Evolutionary conservation across 2,888 invertebrate species (phyloP).

Genomic region (Pherbina coryleti): DNA sequence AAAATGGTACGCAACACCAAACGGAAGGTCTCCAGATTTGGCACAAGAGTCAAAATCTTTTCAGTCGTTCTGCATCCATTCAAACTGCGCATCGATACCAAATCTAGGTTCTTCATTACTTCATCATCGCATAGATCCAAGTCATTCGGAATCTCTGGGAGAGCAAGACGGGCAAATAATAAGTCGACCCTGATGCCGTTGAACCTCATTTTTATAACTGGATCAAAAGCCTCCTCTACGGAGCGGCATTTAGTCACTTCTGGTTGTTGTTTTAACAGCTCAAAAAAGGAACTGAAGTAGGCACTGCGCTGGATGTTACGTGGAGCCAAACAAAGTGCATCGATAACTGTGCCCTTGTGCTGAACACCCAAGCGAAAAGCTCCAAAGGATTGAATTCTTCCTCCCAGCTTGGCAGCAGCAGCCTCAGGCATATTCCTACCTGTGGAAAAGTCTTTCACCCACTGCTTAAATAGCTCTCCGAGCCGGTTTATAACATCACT

Average conservation of each 20-base stretch:
- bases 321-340: constrained; percentile 97
- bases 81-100: constrained; percentile 94
- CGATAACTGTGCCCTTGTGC: constrained; percentile 98
- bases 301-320: constrained; percentile 93
- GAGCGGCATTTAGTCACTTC: constrained; percentile 88
- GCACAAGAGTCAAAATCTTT: constrained; percentile 95
- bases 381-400: constrained; percentile 98
- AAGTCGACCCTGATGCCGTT: constrained; percentile 99
- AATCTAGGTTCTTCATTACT: constrained; percentile 94
- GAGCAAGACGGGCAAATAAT: constrained; percentile 92
- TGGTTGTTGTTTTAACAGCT: constrained; percentile 85
- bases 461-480: constrained; percentile 90
- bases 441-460: constrained; percentile 92
- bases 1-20: constrained; percentile 94
- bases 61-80: constrained; percentile 99
- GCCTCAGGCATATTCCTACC: constrained; percentile 92
- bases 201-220: constrained; percentile 99
- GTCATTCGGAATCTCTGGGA: constrained; percentile 94
- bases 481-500: constrained; percentile 87
- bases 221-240: constrained; percentile 98
- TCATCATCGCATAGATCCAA: constrained; percentile 91
- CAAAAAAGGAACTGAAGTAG: constrained; percentile 96
- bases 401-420: constrained; percentile 91
- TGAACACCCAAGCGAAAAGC: constrained; percentile 96
- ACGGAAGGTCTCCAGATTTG: constrained; percentile 93